Evolutionary conservation across 1,140 invertebrate species (phyloP), one percentile per base, ranked within the genome.

Genomic region (Leptopilina clavipes): DNA sequence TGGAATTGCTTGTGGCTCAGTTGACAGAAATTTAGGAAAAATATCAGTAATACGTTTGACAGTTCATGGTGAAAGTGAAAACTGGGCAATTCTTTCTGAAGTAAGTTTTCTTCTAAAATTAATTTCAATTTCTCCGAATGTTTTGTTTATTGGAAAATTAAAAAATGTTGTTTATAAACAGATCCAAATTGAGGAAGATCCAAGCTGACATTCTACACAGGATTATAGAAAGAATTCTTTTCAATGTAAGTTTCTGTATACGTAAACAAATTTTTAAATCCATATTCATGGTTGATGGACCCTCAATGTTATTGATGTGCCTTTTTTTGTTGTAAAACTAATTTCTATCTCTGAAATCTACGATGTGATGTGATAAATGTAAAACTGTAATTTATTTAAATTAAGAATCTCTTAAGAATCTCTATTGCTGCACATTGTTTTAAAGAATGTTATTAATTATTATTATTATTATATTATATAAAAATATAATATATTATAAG

Each of bases 21-120:
- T 96, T 25, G 93, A 94, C 83, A 89, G 90, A 11, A 92, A 91
- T 73, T 87, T 96, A 31, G 95, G 95, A 74, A 93, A 93, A 78
- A 91, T 98, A 71, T 90, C 92, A 65, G 92, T 93, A 71, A 86
- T 98, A 77, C 92, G 96, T 70, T 90, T 98, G 22, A 93, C 93
- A 73, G 94, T 97, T 43, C 94, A 95, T 77, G 93, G 92, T 79
- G 94, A 96, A 83, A 97, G 95, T 88, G 94, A 95, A 76, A 96
- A 96, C 87, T 98, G 97, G 97, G 95, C 95, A 0, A 95, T 98
- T 81, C 91, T 98, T 17, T 97, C 95, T 85, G 97, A 98, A 93
- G 94, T 97, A 92, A 92, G 72, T 18, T 78, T 48, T 43, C 40
- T 65, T 12, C 72, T 52, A n/a, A n/a, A n/a, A n/a, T n/a, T n/a